phyloP scores from a whole-genome alignment of 2,888 invertebrate genomes.

The Sylvicola fuscatus region DNA sequence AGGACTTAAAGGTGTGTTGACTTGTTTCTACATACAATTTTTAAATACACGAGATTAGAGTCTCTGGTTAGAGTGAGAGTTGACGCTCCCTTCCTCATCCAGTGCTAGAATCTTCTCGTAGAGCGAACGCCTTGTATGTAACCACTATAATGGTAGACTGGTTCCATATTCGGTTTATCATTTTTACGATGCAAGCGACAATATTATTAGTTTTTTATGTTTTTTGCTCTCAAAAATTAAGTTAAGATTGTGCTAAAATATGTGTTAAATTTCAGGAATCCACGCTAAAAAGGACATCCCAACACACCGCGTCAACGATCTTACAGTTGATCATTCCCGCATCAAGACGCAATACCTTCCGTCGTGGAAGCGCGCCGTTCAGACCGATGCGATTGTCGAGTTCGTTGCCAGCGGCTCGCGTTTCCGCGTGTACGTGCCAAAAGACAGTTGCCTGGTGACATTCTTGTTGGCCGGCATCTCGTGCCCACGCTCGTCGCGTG shows the following conservation, averaged over 20 bases:
- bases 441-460: slow-evolving; percentile 86
- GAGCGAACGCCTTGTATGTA: no score
- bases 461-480: slow-evolving; percentile 59
- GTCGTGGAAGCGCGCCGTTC: slow-evolving; percentile 75
- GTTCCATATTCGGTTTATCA: no score
- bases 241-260: not conserved
- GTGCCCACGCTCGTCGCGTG: slow-evolving; percentile 70
- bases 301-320: slow-evolving; percentile 69
- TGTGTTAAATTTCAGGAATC: slow-evolving; percentile 43
- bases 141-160: no score
- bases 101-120: no score
- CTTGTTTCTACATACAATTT: no score
- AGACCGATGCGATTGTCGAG: slow-evolving; percentile 84
- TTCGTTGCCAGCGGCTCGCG: slow-evolving; percentile 95
- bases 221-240: no score
- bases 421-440: slow-evolving; percentile 78
- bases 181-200: slow-evolving; percentile 1
- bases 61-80: no score
- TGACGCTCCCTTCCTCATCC: no score
- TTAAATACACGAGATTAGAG: no score
- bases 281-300: slow-evolving; percentile 78
- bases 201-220: not conserved
- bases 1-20: slow-evolving; percentile 36
- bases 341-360: slow-evolving; percentile 80
- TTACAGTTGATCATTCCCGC: slow-evolving; percentile 40